phyloP scores from a whole-genome alignment of 2,797 vertebrate species.

The Carapus acus region DNA sequence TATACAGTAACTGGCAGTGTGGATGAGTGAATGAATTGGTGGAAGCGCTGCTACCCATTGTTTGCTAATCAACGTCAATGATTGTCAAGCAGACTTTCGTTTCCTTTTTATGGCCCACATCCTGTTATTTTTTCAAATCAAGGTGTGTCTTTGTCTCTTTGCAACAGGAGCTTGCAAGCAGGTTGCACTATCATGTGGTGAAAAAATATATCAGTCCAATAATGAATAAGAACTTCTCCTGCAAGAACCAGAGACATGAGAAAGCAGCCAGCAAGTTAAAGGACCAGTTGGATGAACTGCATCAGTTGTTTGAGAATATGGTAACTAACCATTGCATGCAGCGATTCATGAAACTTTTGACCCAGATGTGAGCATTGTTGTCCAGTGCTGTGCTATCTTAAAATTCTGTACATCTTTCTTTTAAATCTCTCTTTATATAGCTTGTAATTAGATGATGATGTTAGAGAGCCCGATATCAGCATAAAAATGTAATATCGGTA shows the following conservation, averaged over 20 bases:
- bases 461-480: no score
- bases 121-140: constrained; percentile 19
- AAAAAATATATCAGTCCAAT: constrained; percentile 77
- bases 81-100: background rate
- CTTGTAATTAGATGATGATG: no score
- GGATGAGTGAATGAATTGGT: constrained; percentile 20
- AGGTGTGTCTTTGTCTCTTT: background rate
- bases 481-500: no score
- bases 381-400: no score
- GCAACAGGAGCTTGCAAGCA: constrained; percentile 70
- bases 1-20: background rate
- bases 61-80: no score
- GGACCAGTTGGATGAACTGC: constrained; percentile 69
- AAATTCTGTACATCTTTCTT: no score
- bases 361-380: no score
- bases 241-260: constrained; percentile 66
- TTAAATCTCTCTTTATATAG: no score
- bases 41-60: constrained; percentile 35
- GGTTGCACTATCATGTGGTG: constrained; percentile 73
- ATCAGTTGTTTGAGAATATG: constrained; percentile 67
- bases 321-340: constrained; percentile 57
- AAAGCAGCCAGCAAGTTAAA: constrained; percentile 72
- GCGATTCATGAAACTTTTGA: no score
- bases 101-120: constrained; percentile 19
- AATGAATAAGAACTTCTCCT: constrained; percentile 74